Percentiles rank a stretch among this genome's conserved stretches.
Evolutionary conservation across 2,113 vertebrate genomes (phyloP).

Genomic region (Aphyosemion australe): DNA sequence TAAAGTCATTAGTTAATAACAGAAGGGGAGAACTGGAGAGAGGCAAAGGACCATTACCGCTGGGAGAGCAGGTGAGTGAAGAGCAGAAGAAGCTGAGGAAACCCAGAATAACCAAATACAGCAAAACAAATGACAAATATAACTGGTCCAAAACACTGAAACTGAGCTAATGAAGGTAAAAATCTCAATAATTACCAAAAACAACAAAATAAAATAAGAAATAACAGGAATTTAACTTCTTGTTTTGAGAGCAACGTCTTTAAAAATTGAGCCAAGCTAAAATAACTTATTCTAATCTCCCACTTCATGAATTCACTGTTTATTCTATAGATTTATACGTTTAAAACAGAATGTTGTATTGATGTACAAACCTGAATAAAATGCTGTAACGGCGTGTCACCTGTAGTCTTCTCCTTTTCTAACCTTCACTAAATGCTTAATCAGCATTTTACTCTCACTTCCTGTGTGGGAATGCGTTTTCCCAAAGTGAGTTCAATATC

Average conservation of each 20-base stretch:
- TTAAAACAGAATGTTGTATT: neutral
- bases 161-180: no score
- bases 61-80: no score
- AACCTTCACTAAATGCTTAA: conserved; percentile 75
- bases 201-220: neutral
- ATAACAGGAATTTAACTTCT: neutral
- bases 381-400: conserved; percentile 23
- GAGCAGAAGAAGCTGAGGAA: no score
- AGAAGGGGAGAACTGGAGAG: no score
- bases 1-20: no score
- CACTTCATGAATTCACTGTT: neutral
- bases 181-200: no score
- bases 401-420: conserved; percentile 42
- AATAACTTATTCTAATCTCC: neutral
- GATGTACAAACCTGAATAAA: neutral
- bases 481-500: conserved; percentile 71
- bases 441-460: conserved; percentile 70
- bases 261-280: neutral
- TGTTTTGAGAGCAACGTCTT: neutral
- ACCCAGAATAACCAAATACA: no score
- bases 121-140: no score
- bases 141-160: no score
- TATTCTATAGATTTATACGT: no score
- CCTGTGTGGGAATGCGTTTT: conserved; percentile 61
- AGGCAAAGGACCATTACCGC: no score